A percentile compares a stretch with the other conserved stretches of the same genome.
These are phyloP conservation scores for Cliona cf. orientalis DNA, from an alignment of 37 sponge, comb jelly and placozoan species.

Conservation along the genomic window DNA sequence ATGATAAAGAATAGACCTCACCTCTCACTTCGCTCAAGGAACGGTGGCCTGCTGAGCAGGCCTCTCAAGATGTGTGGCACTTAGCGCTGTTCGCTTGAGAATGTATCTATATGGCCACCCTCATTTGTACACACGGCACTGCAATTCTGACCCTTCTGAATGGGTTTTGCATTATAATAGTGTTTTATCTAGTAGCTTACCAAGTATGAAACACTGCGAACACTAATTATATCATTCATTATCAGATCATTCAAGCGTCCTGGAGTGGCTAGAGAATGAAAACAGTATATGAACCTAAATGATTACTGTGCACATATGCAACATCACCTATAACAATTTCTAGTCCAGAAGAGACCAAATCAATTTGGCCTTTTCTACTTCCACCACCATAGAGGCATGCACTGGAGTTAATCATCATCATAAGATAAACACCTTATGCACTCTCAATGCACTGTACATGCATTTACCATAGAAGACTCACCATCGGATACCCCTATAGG, in stretches of 20 bases:
- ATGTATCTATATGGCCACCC: too few relatives aligned
- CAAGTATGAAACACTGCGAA: constrained; percentile 86
- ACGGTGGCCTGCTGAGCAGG: too few relatives aligned
- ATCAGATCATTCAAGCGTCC: constrained; percentile 94
- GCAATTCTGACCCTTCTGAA: too few relatives aligned
- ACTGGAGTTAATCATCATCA: constrained; percentile 39
- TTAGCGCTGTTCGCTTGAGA: too few relatives aligned
- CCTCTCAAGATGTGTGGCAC: too few relatives aligned
- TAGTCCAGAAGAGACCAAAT: constrained; percentile 62
- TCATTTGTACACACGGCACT: too few relatives aligned
- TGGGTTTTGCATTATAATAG: too few relatives aligned
- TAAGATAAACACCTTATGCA: neutral
- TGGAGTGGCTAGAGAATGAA: constrained; percentile 79
- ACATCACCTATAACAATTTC: constrained; percentile 85
- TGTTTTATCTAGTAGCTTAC: constrained; percentile 56
- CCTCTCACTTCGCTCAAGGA: too few relatives aligned
- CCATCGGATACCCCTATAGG: constrained; percentile 85
- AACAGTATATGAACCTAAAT: neutral
- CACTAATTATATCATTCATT: constrained; percentile 70
- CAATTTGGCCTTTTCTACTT: constrained; percentile 76
- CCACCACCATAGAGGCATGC: constrained; percentile 99
- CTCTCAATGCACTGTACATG: neutral
- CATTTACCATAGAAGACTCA: neutral
- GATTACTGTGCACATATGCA: neutral
- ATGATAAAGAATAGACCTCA: too few relatives aligned